Base-by-base conservation (phyloP, 1,140 invertebrate species). In the Monomorium pharaonis region DNA sequence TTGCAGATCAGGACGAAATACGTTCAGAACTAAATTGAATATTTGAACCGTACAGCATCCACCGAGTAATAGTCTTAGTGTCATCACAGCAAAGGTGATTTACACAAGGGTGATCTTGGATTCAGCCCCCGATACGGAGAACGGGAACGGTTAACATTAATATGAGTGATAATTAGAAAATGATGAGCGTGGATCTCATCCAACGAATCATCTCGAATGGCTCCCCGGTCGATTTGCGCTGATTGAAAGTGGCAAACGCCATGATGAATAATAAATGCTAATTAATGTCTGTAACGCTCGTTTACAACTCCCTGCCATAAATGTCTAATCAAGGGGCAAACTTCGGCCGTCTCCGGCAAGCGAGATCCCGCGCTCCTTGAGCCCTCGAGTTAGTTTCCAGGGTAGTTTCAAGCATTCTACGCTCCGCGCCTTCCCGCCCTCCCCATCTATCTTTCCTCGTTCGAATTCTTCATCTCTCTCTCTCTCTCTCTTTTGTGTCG, bases 251-350 rank as follows among this genome's bases (percentile, higher is more conserved):
- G 83, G 75, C 44, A 67, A 51, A 44, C 67, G 54, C 70, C 58
- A 65, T 56, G 51, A 70, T 56, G 54, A 84, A 74, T 77, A 85
- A 90, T 90, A 89, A 90, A 90, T 86, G 88, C 30, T 89, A 84
- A 89, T 89, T 89, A 89, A 87, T 86, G 88, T 87, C 74, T 86
- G 81, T 88, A 90, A 90, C 76, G 76, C 80, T 37, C 83, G 72
- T 90, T 88, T 84, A 86, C 76, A 70, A 74, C 49, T 84, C 67
- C 63, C 69, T 51, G 77, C 72, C 86, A 90, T 90, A 90, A 90
- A 90, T 90, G 89, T 88, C 89, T 90, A 90, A 90, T 90, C 86
- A 90, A 86, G 84, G 56, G 60, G 76, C 65, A 70, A 90, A 90
- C 77, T 90, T 90, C 60, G 84, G 58, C 70, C 33, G 49, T 81